phyloP scores from a whole-genome alignment of 2,888 invertebrate species.

The Beris morrisii region DNA sequence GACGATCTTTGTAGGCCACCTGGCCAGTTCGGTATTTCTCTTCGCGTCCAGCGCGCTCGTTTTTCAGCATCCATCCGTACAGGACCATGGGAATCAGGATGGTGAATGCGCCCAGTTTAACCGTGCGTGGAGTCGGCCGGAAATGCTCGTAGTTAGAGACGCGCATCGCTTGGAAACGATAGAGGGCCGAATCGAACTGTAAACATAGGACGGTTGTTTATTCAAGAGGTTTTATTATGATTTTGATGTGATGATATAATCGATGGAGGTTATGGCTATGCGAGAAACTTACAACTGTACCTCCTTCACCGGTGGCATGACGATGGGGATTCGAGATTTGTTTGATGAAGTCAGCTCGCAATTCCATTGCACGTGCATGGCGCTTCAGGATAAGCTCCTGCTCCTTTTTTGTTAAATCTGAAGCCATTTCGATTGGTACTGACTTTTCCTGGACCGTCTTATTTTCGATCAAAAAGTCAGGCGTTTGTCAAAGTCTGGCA shows the following conservation, averaged over 20 bases:
- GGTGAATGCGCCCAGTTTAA: slow-evolving; percentile 58
- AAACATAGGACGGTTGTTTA: slow-evolving; percentile 48
- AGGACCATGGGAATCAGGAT: slow-evolving; percentile 62
- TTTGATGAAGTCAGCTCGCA: slow-evolving; percentile 71
- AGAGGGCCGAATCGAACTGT: slow-evolving; percentile 80
- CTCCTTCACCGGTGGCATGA: slow-evolving; percentile 67
- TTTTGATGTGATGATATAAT: slow-evolving; percentile 37
- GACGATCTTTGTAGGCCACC: slow-evolving; percentile 73
- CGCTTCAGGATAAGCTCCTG: slow-evolving; percentile 30
- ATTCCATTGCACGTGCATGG: slow-evolving; percentile 49
- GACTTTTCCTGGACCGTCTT: no score
- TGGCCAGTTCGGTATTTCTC: slow-evolving; percentile 67
- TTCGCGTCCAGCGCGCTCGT: slow-evolving; percentile 61
- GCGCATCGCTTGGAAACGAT: slow-evolving; percentile 73
- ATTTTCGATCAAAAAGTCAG: no score
- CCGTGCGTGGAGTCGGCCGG: slow-evolving; percentile 64
- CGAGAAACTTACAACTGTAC: slow-evolving; percentile 67
- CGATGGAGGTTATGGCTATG: slow-evolving; percentile 40
- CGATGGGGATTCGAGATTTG: slow-evolving; percentile 71
- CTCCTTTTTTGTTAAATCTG: slow-evolving; percentile 26
- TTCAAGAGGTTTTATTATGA: not conserved
- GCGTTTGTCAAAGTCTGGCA: no score
- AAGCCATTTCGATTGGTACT: not conserved
- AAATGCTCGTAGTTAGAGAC: slow-evolving; percentile 68
- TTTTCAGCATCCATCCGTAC: slow-evolving; percentile 61